phyloP scores from a whole-genome alignment of 2,797 vertebrate species.

The Coreius guichenoti region DNA sequence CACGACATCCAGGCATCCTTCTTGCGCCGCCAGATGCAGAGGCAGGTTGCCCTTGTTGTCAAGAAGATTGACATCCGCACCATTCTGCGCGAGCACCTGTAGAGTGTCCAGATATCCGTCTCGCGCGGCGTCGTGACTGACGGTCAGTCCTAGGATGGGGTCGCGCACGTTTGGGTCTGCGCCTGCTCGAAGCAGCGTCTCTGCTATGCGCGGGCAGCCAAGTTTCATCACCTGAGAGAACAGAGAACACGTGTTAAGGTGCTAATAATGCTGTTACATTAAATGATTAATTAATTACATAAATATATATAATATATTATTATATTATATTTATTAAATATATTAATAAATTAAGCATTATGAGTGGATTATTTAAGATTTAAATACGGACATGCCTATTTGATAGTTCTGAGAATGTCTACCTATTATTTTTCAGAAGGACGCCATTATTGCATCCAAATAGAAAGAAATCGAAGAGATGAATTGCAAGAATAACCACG shows the following conservation, averaged over 20 bases:
- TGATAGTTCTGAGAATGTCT: neutral
- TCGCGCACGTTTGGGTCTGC: slow-evolving; percentile 86
- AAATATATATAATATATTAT: too few species aligned
- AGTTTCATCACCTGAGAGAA: slow-evolving; percentile 85
- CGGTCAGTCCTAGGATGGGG: slow-evolving; percentile 80
- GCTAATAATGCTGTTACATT: neutral
- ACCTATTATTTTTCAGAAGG: neutral
- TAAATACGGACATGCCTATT: neutral
- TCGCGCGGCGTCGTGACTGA: slow-evolving; percentile 90
- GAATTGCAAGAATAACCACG: neutral
- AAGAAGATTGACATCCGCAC: slow-evolving; percentile 83
- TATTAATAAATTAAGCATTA: neutral
- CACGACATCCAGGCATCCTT: slow-evolving; percentile 84
- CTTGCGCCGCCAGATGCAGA: slow-evolving; percentile 87
- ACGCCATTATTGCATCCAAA: neutral
- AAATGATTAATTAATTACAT: neutral
- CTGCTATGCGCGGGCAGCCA: slow-evolving; percentile 78
- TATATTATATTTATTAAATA: too few species aligned
- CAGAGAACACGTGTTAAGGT: slow-evolving; percentile 1
- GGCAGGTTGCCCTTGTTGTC: slow-evolving; percentile 89
- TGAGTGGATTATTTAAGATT: neutral
- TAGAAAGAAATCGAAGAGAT: neutral
- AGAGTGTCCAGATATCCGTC: slow-evolving; percentile 88
- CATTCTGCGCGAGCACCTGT: slow-evolving; percentile 79
- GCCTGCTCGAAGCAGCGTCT: slow-evolving; percentile 77